Evolutionary conservation across 2,797 vertebrate species (phyloP), one percentile per base, ranked within the genome.

Genomic region (Chiroxiphia lanceolata): DNA sequence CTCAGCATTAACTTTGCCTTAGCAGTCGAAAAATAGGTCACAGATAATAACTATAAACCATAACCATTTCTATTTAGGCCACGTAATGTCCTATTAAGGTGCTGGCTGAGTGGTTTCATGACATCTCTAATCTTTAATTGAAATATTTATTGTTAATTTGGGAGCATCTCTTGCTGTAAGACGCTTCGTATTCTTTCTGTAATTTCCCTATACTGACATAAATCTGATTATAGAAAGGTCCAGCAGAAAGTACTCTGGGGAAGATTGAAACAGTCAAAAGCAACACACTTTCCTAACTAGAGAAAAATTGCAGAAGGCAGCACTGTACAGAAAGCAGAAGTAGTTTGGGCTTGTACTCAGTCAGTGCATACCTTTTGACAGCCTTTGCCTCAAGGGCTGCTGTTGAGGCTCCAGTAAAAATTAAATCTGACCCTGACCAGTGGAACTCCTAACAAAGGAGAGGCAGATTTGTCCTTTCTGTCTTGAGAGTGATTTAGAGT

Each of bases 91-190:
- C 20, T 79, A 80, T 82, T 91, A 91, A 84, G 44, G 44, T 74
- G 36, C 51, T 90, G 72, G 54, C 63, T 93, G 77, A 79, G 29
- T 60, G 40, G 48, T 83, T 96, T 93, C 74, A 91, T 90, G 77
- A 86, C 67, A 76, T 27, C 21, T 68, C 63, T 56, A 48, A 86
- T 82, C 36, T 90, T 89, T 91, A 95, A 96, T 82, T 93, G 87
- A 89, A 94, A 76, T 95, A 94, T 84, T 83, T 86, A 69, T 79
- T 91, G 91, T 53, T 96, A 94, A 96, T 89, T 86, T 90, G 74
- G 33, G 45, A 76, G 31, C 57, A 74, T 90, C 60, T 82, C 60
- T 91, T 87, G 33, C 77, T 90, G 6, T 38, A 53, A 81, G 25
- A 38, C 72, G 31, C 69, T 90, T 94, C 38, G 47, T 65, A 74